Evolutionary conservation across 2,888 invertebrate species (phyloP), one percentile per base, ranked within the genome.

Genomic region (Cenopis cana): DNA sequence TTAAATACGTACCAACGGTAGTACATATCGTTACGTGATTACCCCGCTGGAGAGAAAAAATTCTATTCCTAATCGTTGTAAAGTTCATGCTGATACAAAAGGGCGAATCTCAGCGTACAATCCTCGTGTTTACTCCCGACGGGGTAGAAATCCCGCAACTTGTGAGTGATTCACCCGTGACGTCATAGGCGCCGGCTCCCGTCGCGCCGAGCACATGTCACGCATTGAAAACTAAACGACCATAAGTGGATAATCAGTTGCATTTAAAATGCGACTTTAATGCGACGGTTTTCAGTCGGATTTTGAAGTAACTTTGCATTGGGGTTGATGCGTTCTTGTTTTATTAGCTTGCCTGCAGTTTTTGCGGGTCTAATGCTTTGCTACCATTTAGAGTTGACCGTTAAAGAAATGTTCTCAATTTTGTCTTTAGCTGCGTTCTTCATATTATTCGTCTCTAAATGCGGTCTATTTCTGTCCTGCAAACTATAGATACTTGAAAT

Each of bases 181-280:
- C 90, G 89, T 90, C 88, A 90, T 75, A 79, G 90, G 89, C 88
- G 87, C 88, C 85, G 81, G 52, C 80, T 74, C 76, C 76, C 76
- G 80, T 73, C 81, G 81, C 80, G 84, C 76, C 88, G 81, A 86
- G 76, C 75, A 72, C 88, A 89, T 85, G 87, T 89, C 46, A n/a
- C 52, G n/a, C 52, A 18, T 24, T 54, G 20, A 38, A 38, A 38
- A 20, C 36, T 24, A 20, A 64, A 64, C 14, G 38, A 38, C 14
- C 52, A 54, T 54, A 64, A 14, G 20, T 54, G 24, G n/a, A 64
- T 24, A 52, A 20, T 8, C 52, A 20, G 52, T 6, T 38, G 52
- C 20, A 24, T 38, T 52, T 20, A 2, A 64, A 54, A 50, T 38
- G 12, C 20, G 11, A 52, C 38, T 38, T 38, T 64, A 64, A 24